Evolutionary conservation across 2,113 vertebrate species (phyloP), one percentile per base, ranked within the genome.

Genomic region (Colinus virginianus): DNA sequence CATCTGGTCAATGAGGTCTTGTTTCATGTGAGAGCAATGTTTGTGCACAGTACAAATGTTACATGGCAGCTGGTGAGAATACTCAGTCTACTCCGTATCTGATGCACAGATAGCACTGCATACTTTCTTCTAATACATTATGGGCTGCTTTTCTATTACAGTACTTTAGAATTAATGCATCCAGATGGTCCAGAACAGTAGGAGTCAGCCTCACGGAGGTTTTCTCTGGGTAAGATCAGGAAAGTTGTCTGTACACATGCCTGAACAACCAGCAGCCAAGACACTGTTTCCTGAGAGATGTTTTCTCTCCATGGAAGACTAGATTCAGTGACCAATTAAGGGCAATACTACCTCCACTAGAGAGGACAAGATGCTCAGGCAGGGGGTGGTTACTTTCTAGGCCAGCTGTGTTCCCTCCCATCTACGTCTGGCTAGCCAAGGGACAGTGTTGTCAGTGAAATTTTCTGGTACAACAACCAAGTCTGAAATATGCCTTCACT

Each of bases 161-260:
- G 63, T 63, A 7, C 55, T 87, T 90, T 6, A 58, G 75, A 90
- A 68, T 1, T 84, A 64, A 62, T 76, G 21, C 69, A 79, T 90
- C 90, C 94, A 95, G 94, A 93, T 96, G 94, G 93, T 84, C 43
- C 46, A 74, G 51, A 95, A 90, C 94, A 95, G 90, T 87, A 89
- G 87, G 93, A 83, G 51, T 66, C 75, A 83, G 51, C 89, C 71
- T 87, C 12, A 7, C 59, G 70, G 81, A 77, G 63, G 34, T 22
- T 70, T 77, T 88, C 32, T 63, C 55, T 94, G 61, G 19, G 14
- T 48, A 87, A 68, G 61, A 90, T 42, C 28, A 59, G 61, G 14
- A 88, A 40, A 78, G 28, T 56, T 76, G 38, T 74, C 71, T 75
- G 42, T 63, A 51, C 56, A 38, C 22, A 18, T 77, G 81, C 78